Base-by-base conservation (phyloP, 2,113 vertebrate species). In the Mesembrinibis cayennensis region DNA sequence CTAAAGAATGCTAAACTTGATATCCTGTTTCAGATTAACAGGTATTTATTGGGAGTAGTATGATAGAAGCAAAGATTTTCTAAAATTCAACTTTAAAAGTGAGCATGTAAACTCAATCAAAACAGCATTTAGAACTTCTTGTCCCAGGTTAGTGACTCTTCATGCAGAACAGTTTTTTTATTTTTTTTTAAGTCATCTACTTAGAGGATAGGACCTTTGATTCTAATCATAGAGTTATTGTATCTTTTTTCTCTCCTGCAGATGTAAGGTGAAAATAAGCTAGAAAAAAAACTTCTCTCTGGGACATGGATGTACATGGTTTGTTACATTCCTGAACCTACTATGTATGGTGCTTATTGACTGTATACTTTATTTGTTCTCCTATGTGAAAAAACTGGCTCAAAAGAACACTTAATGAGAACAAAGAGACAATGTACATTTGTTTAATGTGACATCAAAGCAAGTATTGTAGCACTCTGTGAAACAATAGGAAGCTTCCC, bases 191-290 rank as follows among this genome's bases (percentile, higher is more conserved):
- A 88, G 67, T 91, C 97, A 95, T 90, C 81, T 95, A 21, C 97
- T 89, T 70, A 92, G 94, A 96, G 97, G 98, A 96, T 97, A 98
- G 98, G 67, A 72, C 91, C 87, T 94, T 55, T 78, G 76, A 87
- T 93, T 96, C 95, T 96, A 95, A 96, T 96, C 82, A 95, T 95
- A 95, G 84, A 93, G 88, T 93, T 95, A 96, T 95, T 96, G 92
- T 70, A 84, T 92, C 85, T 86, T 66, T 90, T 96, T 97, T 94
- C 94, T 93, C 91, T 96, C 89, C 98, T 97, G 98, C 99, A 98
- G 99, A 99, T 97, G 99, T 99, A 98, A 99, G 99, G 99, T 99
- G 99, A 99, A 98, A 98, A 98, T 97, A 97, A 98, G 97, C 98
- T 97, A 93, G 98, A 98, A 93, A 97, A 98, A 89, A 97, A 98